Evolutionary conservation across 2,113 vertebrate genomes (phyloP).

Genomic region (Charadrius vociferus): DNA sequence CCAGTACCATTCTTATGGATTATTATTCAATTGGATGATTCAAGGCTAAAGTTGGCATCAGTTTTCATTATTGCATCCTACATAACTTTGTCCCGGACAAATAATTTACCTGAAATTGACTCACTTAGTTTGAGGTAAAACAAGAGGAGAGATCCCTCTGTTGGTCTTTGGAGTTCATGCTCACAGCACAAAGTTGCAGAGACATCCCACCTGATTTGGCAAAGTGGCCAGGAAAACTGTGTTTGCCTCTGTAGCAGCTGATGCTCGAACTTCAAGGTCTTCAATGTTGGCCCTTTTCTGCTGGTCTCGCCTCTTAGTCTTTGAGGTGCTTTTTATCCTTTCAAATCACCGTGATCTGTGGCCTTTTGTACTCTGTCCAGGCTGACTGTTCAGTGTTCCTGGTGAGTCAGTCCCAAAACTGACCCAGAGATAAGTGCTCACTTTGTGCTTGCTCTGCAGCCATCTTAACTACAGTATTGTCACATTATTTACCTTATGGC

Average conservation of each 20-base stretch:
- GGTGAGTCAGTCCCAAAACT: background rate
- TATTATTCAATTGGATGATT: background rate
- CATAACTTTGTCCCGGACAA: background rate
- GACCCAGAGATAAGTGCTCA: background rate
- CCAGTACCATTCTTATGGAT: background rate
- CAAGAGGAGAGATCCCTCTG: background rate
- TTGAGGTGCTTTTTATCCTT: background rate
- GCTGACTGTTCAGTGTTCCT: background rate
- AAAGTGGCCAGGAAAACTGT: background rate
- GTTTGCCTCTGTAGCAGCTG: accelerated
- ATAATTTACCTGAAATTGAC: background rate
- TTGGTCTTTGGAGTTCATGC: background rate
- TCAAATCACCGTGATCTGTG: background rate
- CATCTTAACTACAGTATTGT: background rate
- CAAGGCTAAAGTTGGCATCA: background rate
- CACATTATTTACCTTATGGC: background rate
- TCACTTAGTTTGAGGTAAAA: background rate
- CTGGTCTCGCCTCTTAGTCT: background rate
- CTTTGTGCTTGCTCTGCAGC: background rate
- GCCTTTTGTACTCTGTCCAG: background rate
- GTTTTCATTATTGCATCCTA: background rate
- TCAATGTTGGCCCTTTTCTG: background rate
- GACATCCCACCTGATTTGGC: too few relatives aligned
- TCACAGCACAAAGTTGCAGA: background rate
- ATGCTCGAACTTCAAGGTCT: background rate